These are phyloP conservation scores for Argyrosomus japonicus DNA, from an alignment of 2,113 vertebrate genomes.

Conservation along the genomic window DNA sequence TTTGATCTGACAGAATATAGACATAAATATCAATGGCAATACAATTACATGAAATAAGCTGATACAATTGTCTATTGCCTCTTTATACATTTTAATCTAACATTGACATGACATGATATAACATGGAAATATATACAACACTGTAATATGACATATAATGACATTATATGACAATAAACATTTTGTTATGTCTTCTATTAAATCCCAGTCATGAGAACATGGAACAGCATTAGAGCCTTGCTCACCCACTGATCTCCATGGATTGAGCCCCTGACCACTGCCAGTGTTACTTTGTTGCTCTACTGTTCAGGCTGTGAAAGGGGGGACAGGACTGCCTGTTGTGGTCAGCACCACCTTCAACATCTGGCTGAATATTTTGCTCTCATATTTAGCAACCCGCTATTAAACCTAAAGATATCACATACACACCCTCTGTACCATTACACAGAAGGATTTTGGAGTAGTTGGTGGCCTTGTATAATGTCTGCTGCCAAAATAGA, in stretches of 20 bases:
- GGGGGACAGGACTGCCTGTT: not conserved
- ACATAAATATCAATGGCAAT: not conserved
- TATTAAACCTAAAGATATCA: slow-evolving; percentile 79
- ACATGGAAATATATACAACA: not conserved
- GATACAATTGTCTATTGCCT: not conserved
- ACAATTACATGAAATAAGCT: not conserved
- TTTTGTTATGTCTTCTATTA: no score
- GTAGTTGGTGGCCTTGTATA: slow-evolving; percentile 50
- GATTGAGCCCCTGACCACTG: not conserved
- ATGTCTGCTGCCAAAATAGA: slow-evolving; percentile 61
- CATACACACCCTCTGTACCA: slow-evolving; percentile 33
- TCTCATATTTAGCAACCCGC: slow-evolving; percentile 69
- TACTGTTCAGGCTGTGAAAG: not conserved
- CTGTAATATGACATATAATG: not conserved
- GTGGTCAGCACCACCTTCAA: slow-evolving; percentile 52
- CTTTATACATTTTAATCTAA: not conserved
- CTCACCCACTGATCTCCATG: not conserved
- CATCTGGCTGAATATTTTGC: slow-evolving; percentile 55
- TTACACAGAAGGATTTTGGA: slow-evolving; percentile 46
- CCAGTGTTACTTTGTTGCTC: not conserved
- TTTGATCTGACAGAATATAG: not conserved
- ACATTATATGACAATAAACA: no score
- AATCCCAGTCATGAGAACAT: not conserved
- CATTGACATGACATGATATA: not conserved
- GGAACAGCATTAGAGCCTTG: not conserved